Evolutionary conservation across 2,113 vertebrate species (phyloP), one percentile per base, ranked within the genome.

Genomic region (Aspidoscelis tigris): DNA sequence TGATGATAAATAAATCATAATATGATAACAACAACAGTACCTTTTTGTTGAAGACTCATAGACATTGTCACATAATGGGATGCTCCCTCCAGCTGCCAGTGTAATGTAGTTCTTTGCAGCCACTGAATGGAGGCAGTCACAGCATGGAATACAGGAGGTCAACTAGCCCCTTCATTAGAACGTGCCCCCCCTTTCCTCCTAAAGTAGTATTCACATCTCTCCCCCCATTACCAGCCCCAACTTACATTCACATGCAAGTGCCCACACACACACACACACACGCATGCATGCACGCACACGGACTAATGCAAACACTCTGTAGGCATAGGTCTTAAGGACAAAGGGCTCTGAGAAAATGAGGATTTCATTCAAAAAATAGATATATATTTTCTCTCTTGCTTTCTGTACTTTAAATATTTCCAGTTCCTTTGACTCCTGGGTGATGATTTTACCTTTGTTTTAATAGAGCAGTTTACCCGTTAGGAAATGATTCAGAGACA

Each of bases 401-500:
- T 21, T 26, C 22, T 68, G 18, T 9, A 50, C 26, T 77, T 78
- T 77, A 82, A 77, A 73, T 33, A 41, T 66, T 39, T 26, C 22
- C 61, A 43, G 75, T 55, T 78, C 53, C 68, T 22, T 41, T 64
- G 69, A 69, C 76, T 84, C 33, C 68, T 33, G 18, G 11, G 8
- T 33, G 68, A 65, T 64, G 68, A 53, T 72, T 79, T 79, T 73
- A 73, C 68, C n/a, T 76, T 9, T 50, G 22, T 53, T 55, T 84
- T 58, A 84, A 77, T 58, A 70, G 39, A 70, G 65, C 50, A n/a
- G 47, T 84, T 77, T 53, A 44, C 68, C 83, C 50, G 53, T 72
- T 73, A 72, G 83, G 83, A 71, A 78, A 73, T 26, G 83, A 41
- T 79, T 84, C 76, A 65, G 69, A 84, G 43, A 41, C 68, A 73